These are phyloP conservation scores for Volucella bombylans DNA, from an alignment of 2,888 invertebrate species.

Conservation along the genomic window DNA sequence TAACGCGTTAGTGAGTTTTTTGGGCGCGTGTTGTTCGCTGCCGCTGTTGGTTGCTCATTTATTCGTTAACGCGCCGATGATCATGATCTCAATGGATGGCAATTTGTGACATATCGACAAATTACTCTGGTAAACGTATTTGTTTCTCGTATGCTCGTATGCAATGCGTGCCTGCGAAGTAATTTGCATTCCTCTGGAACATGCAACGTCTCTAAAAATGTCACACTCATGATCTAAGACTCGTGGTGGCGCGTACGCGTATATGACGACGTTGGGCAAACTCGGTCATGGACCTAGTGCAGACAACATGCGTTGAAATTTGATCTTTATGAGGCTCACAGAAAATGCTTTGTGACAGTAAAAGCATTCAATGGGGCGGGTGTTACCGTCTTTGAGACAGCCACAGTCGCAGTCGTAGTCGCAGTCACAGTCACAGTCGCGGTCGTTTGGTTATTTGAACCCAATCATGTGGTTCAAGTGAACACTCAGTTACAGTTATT, in stretches of 20 bases:
- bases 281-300: conserved; percentile 68
- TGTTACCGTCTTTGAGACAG: conserved; percentile 28
- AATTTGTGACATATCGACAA: conserved; percentile 66
- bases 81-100: conserved; percentile 52
- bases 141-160: background rate
- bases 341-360: conserved; percentile 68
- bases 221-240: conserved; percentile 57
- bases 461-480: conserved; percentile 34
- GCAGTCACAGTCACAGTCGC: background rate
- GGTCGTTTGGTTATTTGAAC: conserved; percentile 42
- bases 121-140: conserved; percentile 26
- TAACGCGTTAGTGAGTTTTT: conserved; percentile 33
- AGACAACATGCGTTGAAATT: conserved; percentile 64
- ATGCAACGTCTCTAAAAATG: conserved; percentile 55
- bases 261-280: conserved; percentile 48
- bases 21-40: conserved; percentile 37
- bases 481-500: conserved; percentile 9
- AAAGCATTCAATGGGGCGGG: conserved; percentile 51
- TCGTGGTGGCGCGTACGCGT: conserved; percentile 40
- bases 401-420: background rate
- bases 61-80: conserved; percentile 17
- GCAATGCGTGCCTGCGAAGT: conserved; percentile 27
- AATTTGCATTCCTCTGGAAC: conserved; percentile 60
- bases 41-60: background rate
- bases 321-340: conserved; percentile 64